Percentiles rank a stretch among this genome's conserved stretches.
Conservation (phyloP, 2,113 vertebrate species). For the Kryptolebias marmoratus region DNA sequence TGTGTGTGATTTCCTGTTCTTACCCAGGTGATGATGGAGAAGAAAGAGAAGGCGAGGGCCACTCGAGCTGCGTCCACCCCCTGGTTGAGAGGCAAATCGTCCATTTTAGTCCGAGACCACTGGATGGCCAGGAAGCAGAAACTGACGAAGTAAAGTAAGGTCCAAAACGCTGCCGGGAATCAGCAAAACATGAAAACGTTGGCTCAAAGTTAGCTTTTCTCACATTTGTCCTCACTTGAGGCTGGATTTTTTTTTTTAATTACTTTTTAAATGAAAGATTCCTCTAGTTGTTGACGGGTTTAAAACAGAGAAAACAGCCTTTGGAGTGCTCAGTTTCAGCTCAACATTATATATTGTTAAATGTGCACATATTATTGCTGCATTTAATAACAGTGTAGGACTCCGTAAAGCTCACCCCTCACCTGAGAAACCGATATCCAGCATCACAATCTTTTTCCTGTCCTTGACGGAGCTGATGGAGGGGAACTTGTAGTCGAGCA, state of each 20-base stretch:
- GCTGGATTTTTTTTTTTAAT: too few relatives aligned
- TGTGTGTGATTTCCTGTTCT: neutral
- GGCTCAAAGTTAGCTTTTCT: neutral
- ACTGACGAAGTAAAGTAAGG: constrained; percentile 95
- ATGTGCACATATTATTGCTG: neutral
- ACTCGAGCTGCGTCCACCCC: constrained; percentile 92
- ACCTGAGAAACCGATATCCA: constrained; percentile 96
- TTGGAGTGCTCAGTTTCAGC: neutral
- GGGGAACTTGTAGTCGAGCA: constrained; percentile 92
- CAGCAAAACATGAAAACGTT: neutral
- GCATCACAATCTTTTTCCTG: constrained; percentile 90
- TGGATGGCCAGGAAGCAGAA: constrained; percentile 98
- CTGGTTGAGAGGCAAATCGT: constrained; percentile 81
- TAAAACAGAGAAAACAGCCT: neutral
- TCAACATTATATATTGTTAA: neutral
- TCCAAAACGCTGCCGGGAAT: constrained; percentile 85
- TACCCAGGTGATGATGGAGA: constrained; percentile 97
- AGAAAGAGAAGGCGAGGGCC: constrained; percentile 95
- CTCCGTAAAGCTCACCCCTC: constrained; percentile 2
- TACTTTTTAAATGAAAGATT: too few relatives aligned
- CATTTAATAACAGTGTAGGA: neutral
- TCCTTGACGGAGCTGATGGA: constrained; percentile 99
- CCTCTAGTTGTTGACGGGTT: too few relatives aligned
- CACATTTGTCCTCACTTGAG: constrained; percentile 3
- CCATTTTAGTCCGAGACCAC: constrained; percentile 87